Evolutionary conservation across 2,888 invertebrate genomes (phyloP), one percentile per base, ranked within the genome.

Genomic region (Argyresthia albistria): DNA sequence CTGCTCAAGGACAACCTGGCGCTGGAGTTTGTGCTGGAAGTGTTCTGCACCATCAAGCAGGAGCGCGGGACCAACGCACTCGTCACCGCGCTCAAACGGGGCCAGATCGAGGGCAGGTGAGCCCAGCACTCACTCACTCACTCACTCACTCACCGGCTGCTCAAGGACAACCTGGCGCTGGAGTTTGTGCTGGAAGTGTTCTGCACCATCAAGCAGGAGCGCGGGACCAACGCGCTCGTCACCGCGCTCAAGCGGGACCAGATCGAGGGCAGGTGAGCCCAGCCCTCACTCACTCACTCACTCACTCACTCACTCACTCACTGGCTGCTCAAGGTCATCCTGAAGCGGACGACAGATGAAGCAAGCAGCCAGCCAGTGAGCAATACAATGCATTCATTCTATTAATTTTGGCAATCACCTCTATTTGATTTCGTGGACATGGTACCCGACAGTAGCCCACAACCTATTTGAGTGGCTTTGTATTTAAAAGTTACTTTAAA

Each of bases 121-220:
- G 76, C 69, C 51, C 10, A n/a, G n/a, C n/a, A n/a, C n/a, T 43
- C 25, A 25, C 25, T 93, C 74, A 96, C 95, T 82, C 97, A 98
- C 83, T 43, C 25, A 25, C 25, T 93, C 74, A 96, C 95, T 82
- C 97, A 98, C 83, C 97, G 98, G 88, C 90, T 98, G 70, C 92
- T 96, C 62, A 97, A 96, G 79, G 95, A 96, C 90, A 96, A 97
- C 76, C 90, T 98, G 76, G 97, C 98, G 56, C 90, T 98, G 69
- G 97, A 98, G 67, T 98, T 98, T 84, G 92, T 98, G 69, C 92
- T 97, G 66, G 95, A 96, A 81, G 93, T 98, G 76, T 97, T 97
- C 88, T 91, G 76, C 88, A 91, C 93, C 63, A 95, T 94, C 62
- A 95, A 97, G 77, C 91, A 92, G 71, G 97, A 98, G 79, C 95